A percentile compares a stretch with the other conserved stretches of the same genome.
These are phyloP conservation scores for Phalacrocorax brasilianus DNA, from an alignment of 2,113 vertebrate species.

Conservation along the genomic window DNA sequence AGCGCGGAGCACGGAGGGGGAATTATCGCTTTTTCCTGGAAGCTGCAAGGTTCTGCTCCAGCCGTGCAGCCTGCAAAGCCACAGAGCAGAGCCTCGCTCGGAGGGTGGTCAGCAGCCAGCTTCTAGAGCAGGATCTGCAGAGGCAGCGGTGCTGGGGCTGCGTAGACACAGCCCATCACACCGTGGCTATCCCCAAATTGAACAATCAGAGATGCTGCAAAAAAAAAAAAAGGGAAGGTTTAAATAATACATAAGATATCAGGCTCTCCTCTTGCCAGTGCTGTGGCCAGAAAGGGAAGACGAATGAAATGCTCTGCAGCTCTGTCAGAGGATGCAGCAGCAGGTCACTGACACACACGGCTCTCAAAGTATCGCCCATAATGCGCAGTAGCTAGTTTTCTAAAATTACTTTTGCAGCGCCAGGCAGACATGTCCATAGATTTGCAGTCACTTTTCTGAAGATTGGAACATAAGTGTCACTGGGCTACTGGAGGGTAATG, in stretches of 20 bases:
- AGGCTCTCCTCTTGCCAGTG: neutral
- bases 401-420: constrained; percentile 19
- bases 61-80: neutral
- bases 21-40: neutral
- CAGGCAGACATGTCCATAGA: neutral
- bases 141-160: neutral
- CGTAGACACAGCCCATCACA: rapidly evolving
- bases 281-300: neutral
- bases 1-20: neutral
- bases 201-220: rapidly evolving
- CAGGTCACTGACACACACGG: neutral
- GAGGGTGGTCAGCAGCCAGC: neutral
- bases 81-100: rapidly evolving
- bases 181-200: rapidly evolving
- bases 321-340: constrained; percentile 5
- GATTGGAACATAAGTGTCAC: constrained; percentile 11
- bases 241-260: neutral
- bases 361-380: neutral
- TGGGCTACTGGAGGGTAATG: neutral
- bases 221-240: neutral
- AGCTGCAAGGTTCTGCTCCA: neutral
- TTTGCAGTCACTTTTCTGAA: constrained; percentile 3
- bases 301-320: neutral
- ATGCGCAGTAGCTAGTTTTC: neutral
- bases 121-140: neutral